Evolutionary conservation across 2,888 invertebrate genomes (phyloP).

Genomic region (Acrobasis consociella): DNA sequence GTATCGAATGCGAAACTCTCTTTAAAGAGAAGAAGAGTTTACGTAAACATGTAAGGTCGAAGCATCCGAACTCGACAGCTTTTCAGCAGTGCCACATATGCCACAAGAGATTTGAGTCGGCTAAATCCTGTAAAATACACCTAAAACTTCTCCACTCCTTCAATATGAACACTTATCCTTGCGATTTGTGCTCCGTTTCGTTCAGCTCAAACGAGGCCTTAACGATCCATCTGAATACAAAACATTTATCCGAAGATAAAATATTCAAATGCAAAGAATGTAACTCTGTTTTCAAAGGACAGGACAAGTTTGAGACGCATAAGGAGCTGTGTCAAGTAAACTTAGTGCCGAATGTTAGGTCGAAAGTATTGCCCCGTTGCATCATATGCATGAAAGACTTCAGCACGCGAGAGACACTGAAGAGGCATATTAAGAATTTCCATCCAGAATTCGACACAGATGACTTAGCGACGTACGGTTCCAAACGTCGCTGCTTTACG

Average conservation of each 20-base stretch:
- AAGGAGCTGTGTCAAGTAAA: slow-evolving; percentile 49
- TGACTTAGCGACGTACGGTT: slow-evolving; percentile 56
- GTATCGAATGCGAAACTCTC: slow-evolving; percentile 65
- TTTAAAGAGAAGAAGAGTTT: slow-evolving; percentile 71
- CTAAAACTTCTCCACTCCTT: slow-evolving; percentile 64
- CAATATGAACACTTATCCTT: slow-evolving; percentile 66
- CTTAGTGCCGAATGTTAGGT: slow-evolving; percentile 35
- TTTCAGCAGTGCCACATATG: slow-evolving; percentile 73
- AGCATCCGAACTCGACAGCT: slow-evolving; percentile 58
- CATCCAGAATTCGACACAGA: slow-evolving; percentile 62
- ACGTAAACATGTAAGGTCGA: slow-evolving; percentile 64
- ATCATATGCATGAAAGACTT: slow-evolving; percentile 69
- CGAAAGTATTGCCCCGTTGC: slow-evolving; percentile 55
- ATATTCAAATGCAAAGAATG: slow-evolving; percentile 70
- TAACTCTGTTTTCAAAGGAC: slow-evolving; percentile 62
- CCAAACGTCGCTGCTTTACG: slow-evolving; percentile 40
- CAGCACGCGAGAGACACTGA: slow-evolving; percentile 66
- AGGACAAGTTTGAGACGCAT: slow-evolving; percentile 60
- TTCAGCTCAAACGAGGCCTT: slow-evolving; percentile 59
- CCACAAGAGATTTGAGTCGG: slow-evolving; percentile 66
- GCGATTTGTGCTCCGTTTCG: slow-evolving; percentile 63
- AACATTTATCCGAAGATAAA: slow-evolving; percentile 62
- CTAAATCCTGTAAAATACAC: slow-evolving; percentile 71
- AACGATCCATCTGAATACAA: slow-evolving; percentile 55
- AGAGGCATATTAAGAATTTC: slow-evolving; percentile 67